A percentile compares a stretch with the other conserved stretches of the same genome.
phyloP scores from a whole-genome alignment of 2,797 vertebrate species.

The Gadopsis marmoratus region DNA sequence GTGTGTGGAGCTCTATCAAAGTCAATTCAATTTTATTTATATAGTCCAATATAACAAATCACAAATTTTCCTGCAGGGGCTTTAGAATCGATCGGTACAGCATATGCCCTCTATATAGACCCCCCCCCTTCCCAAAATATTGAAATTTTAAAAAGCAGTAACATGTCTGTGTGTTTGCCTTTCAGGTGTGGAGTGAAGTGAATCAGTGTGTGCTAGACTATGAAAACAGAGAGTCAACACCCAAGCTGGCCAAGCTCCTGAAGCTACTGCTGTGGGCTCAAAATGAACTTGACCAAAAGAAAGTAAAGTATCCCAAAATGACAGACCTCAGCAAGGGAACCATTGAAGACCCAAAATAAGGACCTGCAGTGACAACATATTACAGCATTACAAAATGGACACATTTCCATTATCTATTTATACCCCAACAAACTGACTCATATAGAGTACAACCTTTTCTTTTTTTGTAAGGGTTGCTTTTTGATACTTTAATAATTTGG shows the following conservation, averaged over 20 bases:
- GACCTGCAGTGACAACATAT: slow-evolving; percentile 59
- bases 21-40: no score
- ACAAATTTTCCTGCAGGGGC: no score
- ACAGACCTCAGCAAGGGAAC: slow-evolving; percentile 99
- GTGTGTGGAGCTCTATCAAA: neutral
- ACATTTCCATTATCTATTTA: slow-evolving; percentile 85
- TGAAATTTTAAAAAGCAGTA: slow-evolving; percentile 6
- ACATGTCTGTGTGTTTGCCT: slow-evolving; percentile 34
- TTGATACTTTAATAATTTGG: slow-evolving; percentile 83
- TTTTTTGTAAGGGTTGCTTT: slow-evolving; percentile 82
- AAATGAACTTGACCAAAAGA: slow-evolving; percentile 99
- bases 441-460: slow-evolving; percentile 79
- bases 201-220: slow-evolving; percentile 98
- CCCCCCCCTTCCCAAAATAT: no score
- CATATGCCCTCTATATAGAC: no score
- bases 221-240: slow-evolving; percentile 98
- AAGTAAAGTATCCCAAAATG: slow-evolving; percentile 99
- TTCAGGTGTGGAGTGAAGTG: slow-evolving; percentile 98
- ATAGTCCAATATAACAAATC: no score
- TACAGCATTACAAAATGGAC: slow-evolving; percentile 75
- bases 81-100: no score
- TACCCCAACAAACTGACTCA: slow-evolving; percentile 82
- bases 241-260: slow-evolving; percentile 97
- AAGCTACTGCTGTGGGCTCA: slow-evolving; percentile 99
- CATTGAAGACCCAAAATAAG: slow-evolving; percentile 97